These are phyloP conservation scores for Harpagoxenus sublaevis DNA, from an alignment of 2,888 invertebrate genomes.

Conservation along the genomic window DNA sequence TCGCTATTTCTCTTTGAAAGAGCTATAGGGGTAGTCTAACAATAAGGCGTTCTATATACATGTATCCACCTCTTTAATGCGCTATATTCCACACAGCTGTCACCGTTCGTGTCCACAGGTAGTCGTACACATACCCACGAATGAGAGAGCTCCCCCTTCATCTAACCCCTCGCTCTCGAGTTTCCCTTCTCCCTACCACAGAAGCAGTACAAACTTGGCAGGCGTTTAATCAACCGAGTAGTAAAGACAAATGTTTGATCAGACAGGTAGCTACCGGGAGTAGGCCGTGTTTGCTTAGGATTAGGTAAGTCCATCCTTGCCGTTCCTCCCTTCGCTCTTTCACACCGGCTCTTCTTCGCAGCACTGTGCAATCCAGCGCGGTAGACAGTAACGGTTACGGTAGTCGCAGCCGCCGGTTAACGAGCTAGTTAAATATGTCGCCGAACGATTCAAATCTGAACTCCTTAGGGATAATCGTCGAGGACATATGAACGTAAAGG, in stretches of 20 bases:
- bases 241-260: constrained; percentile 86
- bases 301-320: constrained; percentile 74
- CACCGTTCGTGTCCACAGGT: constrained; percentile 44
- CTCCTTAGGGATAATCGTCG: constrained; percentile 19
- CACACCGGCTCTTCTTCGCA: constrained; percentile 46
- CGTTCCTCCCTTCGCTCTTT: not conserved
- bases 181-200: constrained; percentile 42
- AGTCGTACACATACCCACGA: constrained; percentile 24
- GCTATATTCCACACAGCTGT: constrained; percentile 41
- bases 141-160: constrained; percentile 12
- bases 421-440: constrained; percentile 61
- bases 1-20: not conserved
- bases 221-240: constrained; percentile 84
- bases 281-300: constrained; percentile 81
- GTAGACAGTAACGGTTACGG: constrained; percentile 46
- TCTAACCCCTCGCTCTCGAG: not conserved
- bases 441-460: constrained; percentile 36
- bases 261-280: constrained; percentile 77
- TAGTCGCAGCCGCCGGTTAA: constrained; percentile 58
- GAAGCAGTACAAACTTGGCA: constrained; percentile 76
- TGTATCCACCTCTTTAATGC: constrained; percentile 25
- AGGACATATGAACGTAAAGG: constrained; percentile 2
- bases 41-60: not conserved
- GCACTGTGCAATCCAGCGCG: not conserved
- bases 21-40: not conserved